Base-by-base conservation (phyloP, 2,888 invertebrate species). In the Leptinotarsa rubiginosa region DNA sequence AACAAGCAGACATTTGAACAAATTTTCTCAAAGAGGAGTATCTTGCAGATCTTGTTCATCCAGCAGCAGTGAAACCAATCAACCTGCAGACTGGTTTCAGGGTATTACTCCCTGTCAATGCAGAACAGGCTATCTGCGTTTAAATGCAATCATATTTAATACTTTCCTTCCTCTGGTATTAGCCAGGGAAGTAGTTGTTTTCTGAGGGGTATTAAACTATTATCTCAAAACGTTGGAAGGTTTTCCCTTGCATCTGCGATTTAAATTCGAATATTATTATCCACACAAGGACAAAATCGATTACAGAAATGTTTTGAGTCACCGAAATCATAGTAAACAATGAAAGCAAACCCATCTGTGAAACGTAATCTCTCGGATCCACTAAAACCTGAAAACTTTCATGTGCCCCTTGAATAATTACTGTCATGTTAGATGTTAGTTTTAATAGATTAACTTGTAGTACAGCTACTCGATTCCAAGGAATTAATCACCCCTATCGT, bases 361-460 rank as follows among this genome's bases (percentile, higher is more conserved):
- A 31, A 69, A 69, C 47, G 15, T 69, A 70, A 75, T 67, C 67
- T 71, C 52, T n/a, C 31, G 67, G 68, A 73, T 71, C 70, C 65
- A 69, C 65, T 52, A 59, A 64, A 71, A 73, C 70, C 73, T 71
- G 80, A 79, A 79, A 76, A 79, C 79, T 79, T 76, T 74, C 68
- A 78, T 75, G 77, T 77, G 77, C 78, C 70, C 72, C 64, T 73
- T 69, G 41, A 75, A 75, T 77, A 78, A 78, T 72, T 76, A 66
- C 78, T 76, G 81, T 78, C 80, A 81, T 80, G 81, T 79, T 79
- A 80, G 80, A 78, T 76, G 72, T 68, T 75, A 72, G 73, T 70
- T 72, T 69, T 69, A 71, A 68, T 65, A 76, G 79, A 80, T 80
- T 79, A 80, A 77, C 78, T 78, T 76, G 80, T 78, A 78, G 76